phyloP scores from a whole-genome alignment of 2,888 invertebrate species.

The Incurvaria masculella region DNA sequence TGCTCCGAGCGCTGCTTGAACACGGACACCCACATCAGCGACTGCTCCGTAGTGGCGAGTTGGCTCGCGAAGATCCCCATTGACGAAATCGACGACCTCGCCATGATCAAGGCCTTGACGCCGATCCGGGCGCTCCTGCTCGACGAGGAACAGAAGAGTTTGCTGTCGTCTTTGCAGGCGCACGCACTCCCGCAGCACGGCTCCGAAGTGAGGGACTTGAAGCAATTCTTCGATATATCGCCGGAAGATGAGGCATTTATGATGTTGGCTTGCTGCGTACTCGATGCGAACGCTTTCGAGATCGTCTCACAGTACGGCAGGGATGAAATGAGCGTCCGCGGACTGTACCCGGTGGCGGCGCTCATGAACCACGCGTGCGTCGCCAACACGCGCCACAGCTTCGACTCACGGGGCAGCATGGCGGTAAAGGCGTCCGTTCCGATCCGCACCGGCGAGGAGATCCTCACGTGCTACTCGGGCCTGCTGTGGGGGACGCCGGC shows the following conservation, averaged over 20 bases:
- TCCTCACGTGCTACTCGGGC: conserved; percentile 65
- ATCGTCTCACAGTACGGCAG: conserved; percentile 44
- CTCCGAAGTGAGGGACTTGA: conserved; percentile 54
- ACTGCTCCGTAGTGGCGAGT: conserved; percentile 61
- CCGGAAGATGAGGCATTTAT: conserved; percentile 57
- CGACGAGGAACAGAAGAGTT: conserved; percentile 42
- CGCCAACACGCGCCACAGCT: conserved; percentile 64
- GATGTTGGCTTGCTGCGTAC: conserved; percentile 54
- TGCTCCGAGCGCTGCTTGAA: conserved; percentile 65
- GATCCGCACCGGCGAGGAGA: conserved; percentile 59
- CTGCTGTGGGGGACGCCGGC: conserved; percentile 66
- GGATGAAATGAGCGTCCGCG: conserved; percentile 54
- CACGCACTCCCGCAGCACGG: conserved; percentile 55
- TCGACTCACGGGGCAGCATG: conserved; percentile 56
- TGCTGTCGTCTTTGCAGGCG: conserved; percentile 51
- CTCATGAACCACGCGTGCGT: conserved; percentile 68
- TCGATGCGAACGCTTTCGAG: conserved; percentile 70
- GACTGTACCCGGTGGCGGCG: conserved; percentile 64
- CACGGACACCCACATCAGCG: conserved; percentile 53
- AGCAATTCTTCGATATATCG: conserved; percentile 45
- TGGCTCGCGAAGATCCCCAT: conserved; percentile 53
- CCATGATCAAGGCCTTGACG: conserved; percentile 35
- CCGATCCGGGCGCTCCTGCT: conserved; percentile 39
- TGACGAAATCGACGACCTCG: conserved; percentile 33
- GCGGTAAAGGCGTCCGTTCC: conserved; percentile 56